These are phyloP conservation scores for Myotis lucifugus DNA, from an alignment of 2,113 vertebrate genomes.

Conservation along the genomic window DNA sequence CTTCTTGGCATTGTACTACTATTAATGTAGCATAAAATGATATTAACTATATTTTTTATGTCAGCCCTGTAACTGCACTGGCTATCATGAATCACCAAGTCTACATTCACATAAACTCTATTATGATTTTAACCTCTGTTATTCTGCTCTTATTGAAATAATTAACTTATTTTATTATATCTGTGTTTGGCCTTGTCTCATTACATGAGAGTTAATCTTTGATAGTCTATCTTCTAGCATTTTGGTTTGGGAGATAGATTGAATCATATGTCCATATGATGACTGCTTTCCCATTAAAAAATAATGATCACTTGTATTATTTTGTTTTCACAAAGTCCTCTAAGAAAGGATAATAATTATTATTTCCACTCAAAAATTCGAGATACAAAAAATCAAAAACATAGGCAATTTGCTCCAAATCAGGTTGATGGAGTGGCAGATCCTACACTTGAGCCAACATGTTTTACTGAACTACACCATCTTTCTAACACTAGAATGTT, in stretches of 20 bases:
- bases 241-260: neutral
- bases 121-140: neutral
- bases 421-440: neutral
- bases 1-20: neutral
- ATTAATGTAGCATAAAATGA: neutral
- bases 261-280: neutral
- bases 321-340: slow-evolving; percentile 9
- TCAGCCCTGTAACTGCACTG: neutral
- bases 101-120: neutral
- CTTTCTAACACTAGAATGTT: neutral
- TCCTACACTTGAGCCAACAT: neutral
- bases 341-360: neutral
- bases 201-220: neutral
- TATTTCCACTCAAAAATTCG: slow-evolving; percentile 17
- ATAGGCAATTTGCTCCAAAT: neutral
- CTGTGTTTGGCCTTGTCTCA: neutral
- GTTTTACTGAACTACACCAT: neutral
- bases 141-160: neutral
- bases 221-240: neutral
- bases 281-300: neutral
- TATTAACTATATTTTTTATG: neutral
- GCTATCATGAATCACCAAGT: neutral
- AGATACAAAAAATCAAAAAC: slow-evolving; percentile 2
- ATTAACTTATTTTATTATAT: neutral
- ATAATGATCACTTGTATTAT: neutral